Conservation (phyloP, 2,113 vertebrate genomes). For the Hyperopisus bebe region DNA sequence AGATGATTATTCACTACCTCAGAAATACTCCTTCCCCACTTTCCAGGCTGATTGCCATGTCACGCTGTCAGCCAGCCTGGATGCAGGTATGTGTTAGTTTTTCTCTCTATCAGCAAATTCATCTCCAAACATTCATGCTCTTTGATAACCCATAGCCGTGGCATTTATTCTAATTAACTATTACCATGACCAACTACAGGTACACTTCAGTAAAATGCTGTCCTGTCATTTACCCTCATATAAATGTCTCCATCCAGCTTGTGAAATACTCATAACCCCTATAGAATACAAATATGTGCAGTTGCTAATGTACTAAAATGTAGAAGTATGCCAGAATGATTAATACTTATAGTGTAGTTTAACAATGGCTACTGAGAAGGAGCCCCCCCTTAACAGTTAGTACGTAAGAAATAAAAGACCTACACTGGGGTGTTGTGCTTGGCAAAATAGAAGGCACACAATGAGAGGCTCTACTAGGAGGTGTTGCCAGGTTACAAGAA, state of each 20-base stretch:
- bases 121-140: neutral
- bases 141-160: neutral
- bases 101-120: neutral
- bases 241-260: neutral
- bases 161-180: neutral
- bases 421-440: neutral
- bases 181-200: neutral
- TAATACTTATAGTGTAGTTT: neutral
- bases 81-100: neutral
- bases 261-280: neutral
- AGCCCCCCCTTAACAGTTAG: neutral
- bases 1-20: neutral
- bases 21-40: neutral
- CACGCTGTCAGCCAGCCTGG: neutral
- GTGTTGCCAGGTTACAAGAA: neutral
- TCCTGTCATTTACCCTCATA: neutral
- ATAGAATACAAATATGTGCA: neutral
- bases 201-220: neutral
- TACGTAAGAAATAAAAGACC: neutral
- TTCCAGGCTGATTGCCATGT: neutral
- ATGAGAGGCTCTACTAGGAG: neutral
- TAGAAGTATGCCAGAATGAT: neutral
- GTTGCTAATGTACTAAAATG: neutral
- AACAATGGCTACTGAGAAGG: neutral
- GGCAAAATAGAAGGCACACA: neutral